Conservation (phyloP, 2,113 vertebrate genomes). For the Onychostoma macrolepis region DNA sequence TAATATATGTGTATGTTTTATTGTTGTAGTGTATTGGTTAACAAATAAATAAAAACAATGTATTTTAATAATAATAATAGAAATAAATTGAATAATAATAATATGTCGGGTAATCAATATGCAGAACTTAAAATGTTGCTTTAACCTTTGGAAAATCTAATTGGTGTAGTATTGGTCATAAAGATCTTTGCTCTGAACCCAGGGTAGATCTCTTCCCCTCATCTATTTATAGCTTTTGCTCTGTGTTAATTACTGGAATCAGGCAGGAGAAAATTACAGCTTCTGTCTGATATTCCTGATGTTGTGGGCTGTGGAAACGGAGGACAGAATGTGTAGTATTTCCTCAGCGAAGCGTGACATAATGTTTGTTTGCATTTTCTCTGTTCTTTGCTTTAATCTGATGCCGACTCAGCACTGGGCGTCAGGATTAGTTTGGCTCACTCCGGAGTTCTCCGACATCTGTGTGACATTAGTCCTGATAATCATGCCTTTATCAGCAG, state of each 20-base stretch:
- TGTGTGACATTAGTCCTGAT: slow-evolving; percentile 5
- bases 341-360: background rate
- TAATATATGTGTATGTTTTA: background rate
- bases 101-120: too few species aligned
- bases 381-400: slow-evolving; percentile 16
- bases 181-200: slow-evolving; percentile 17
- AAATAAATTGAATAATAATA: too few species aligned
- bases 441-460: background rate
- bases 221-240: slow-evolving; percentile 69
- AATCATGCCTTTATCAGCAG: background rate
- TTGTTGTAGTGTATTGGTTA: background rate
- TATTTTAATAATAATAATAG: too few species aligned
- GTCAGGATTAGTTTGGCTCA: background rate
- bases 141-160: background rate
- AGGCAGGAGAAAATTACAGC: slow-evolving; percentile 71
- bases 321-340: slow-evolving; percentile 34
- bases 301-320: slow-evolving; percentile 52
- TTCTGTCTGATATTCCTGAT: slow-evolving; percentile 44
- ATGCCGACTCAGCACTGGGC: background rate
- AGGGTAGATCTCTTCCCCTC: slow-evolving; percentile 9
- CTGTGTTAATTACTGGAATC: slow-evolving; percentile 72
- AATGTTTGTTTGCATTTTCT: background rate
- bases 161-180: background rate
- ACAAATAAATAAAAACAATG: background rate
- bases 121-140: too few species aligned